phyloP scores from a whole-genome alignment of 2,888 invertebrate genomes.

The Spodoptera picta region DNA sequence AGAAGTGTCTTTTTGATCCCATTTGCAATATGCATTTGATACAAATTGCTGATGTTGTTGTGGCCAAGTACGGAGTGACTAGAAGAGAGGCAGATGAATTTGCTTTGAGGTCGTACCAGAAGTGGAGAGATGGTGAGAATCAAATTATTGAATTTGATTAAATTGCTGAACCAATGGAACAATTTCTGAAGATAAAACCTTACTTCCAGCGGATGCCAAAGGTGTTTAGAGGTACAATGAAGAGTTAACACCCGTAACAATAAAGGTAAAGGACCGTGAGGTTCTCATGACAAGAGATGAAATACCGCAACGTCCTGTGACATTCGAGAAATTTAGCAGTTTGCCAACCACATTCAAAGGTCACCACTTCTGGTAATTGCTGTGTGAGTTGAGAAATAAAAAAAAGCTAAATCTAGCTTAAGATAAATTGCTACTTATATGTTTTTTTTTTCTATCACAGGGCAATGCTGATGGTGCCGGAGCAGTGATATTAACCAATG shows the following conservation, averaged over 20 bases:
- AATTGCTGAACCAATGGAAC: too few species aligned
- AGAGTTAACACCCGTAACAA: constrained; percentile 13
- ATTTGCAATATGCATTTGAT: constrained; percentile 15
- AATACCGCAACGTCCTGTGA: constrained; percentile 11
- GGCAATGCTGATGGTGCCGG: constrained; percentile 19
- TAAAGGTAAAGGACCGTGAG: constrained; percentile 8
- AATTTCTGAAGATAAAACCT: neutral
- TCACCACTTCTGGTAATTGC: constrained; percentile 17
- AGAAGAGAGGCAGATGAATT: constrained; percentile 31
- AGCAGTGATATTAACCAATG: constrained; percentile 93
- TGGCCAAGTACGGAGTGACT: constrained; percentile 21
- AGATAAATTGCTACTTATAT: too few species aligned
- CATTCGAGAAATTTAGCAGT: constrained; percentile 14
- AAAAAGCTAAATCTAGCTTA: too few species aligned
- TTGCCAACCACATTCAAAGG: constrained; percentile 4
- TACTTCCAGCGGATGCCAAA: constrained; percentile 11
- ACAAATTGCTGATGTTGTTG: constrained; percentile 25
- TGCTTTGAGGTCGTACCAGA: constrained; percentile 41
- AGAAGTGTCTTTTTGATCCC: constrained; percentile 6
- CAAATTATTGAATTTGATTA: too few species aligned
- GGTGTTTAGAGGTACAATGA: constrained; percentile 21
- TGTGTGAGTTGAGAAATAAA: constrained; percentile 8
- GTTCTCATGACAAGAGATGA: constrained; percentile 21
- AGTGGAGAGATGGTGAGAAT: constrained; percentile 40
- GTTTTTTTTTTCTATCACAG: neutral